These are phyloP conservation scores for Drepanosiphum platanoidis DNA, from an alignment of 2,888 invertebrate genomes.

Conservation along the genomic window DNA sequence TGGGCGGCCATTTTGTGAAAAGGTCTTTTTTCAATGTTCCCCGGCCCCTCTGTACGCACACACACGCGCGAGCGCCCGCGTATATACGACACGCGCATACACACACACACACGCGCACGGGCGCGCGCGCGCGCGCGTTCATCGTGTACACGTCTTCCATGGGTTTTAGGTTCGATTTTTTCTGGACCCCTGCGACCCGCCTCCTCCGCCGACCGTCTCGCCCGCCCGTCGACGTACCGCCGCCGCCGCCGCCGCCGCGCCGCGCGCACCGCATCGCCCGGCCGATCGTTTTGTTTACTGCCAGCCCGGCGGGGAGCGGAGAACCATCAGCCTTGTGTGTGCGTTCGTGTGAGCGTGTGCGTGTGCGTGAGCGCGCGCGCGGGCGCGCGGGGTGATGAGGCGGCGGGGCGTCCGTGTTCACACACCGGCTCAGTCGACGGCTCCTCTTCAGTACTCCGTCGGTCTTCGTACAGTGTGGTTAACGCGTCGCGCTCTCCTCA, in stretches of 20 bases:
- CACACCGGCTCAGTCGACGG: slow-evolving; percentile 70
- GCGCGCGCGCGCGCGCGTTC: slow-evolving; percentile 1
- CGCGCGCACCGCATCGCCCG: slow-evolving; percentile 66
- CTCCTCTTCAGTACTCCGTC: slow-evolving; percentile 68
- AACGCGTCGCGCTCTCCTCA: not conserved
- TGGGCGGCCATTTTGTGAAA: slow-evolving; percentile 66
- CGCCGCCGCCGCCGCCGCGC: slow-evolving; percentile 66
- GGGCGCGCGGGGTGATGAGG: slow-evolving; percentile 47
- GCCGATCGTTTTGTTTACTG: slow-evolving; percentile 65
- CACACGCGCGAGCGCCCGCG: not conserved
- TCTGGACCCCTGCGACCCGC: slow-evolving; percentile 60
- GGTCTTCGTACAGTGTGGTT: slow-evolving; percentile 64
- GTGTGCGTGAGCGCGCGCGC: not conserved
- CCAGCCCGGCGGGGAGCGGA: slow-evolving; percentile 34
- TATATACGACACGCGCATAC: not conserved
- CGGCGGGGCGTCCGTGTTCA: slow-evolving; percentile 67
- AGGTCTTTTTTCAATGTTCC: slow-evolving; percentile 63
- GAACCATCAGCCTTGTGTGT: slow-evolving; percentile 50
- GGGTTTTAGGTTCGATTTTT: slow-evolving; percentile 62
- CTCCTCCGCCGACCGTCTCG: not conserved
- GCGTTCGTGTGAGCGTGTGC: slow-evolving; percentile 29
- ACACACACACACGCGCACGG: not conserved
- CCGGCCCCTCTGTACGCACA: slow-evolving; percentile 24
- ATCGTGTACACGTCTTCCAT: slow-evolving; percentile 59
- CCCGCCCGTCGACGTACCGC: slow-evolving; percentile 66